phyloP scores from a whole-genome alignment of 2,797 vertebrate species.

The Myiotriccus ornatus region DNA sequence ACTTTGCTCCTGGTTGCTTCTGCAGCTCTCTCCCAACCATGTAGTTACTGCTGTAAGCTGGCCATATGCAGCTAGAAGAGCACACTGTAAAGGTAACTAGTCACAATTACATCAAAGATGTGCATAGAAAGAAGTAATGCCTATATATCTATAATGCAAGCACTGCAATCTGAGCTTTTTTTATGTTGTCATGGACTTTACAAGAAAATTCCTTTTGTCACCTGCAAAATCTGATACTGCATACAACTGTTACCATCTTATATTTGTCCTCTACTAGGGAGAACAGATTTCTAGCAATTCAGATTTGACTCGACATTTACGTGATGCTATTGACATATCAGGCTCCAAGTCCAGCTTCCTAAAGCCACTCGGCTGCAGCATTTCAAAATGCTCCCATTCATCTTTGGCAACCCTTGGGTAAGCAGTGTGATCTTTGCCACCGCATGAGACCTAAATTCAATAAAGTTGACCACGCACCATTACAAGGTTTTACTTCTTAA shows the following conservation, averaged over 20 bases:
- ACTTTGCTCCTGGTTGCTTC: neutral
- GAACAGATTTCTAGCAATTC: neutral
- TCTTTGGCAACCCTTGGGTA: neutral
- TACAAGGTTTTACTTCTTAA: neutral
- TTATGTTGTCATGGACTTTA: fast-evolving
- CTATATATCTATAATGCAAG: neutral
- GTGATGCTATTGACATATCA: fast-evolving
- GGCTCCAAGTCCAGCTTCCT: neutral
- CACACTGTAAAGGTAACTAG: neutral
- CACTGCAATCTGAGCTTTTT: neutral
- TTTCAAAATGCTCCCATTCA: neutral
- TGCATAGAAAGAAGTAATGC: neutral
- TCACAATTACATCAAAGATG: neutral
- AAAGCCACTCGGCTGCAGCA: neutral
- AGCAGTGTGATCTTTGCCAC: fast-evolving
- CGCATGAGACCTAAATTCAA: neutral
- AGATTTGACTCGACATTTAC: neutral
- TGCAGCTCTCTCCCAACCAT: neutral
- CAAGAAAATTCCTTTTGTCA: neutral
- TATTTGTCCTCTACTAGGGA: neutral
- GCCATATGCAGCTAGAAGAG: neutral
- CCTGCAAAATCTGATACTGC: neutral
- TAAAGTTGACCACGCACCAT: neutral
- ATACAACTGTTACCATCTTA: neutral
- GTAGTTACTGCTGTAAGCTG: neutral